Evolutionary conservation across 2,888 invertebrate species (phyloP), one percentile per base, ranked within the genome.

Genomic region (Glomeris marginata): DNA sequence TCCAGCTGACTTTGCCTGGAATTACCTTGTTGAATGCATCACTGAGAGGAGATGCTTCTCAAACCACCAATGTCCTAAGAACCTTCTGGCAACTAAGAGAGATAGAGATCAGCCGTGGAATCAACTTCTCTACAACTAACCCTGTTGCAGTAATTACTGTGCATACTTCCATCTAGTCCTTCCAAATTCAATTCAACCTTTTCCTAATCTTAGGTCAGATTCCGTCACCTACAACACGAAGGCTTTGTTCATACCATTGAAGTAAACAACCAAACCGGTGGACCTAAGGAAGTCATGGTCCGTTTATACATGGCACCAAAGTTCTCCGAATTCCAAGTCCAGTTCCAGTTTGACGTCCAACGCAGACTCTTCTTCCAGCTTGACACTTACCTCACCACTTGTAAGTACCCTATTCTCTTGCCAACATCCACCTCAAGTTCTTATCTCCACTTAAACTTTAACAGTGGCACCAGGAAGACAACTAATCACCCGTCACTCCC

Each of bases 71-170:
- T 41, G 41, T 53, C 34, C 49, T 59, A 20, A 45, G 45, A 15
- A 58, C 59, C 13, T 58, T 54, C 44, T 88, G 86, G 86, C 80
- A 81, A 70, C 77, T 81, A 66, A 81, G 81, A 50, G 79, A 80
- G 45, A 72, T 86, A 56, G 81, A 87, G 61, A 64, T 88, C 36
- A 77, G 80, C 0, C 74, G 84, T 1, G 88, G 88, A 0, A 73
- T 88, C 62, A 86, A 87, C 69, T 87, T 87, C 49, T 56, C 47
- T 36, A 28, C 57, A 6, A 41, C 45, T 10, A 57, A 50, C 16
- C 55, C 61, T 1, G 57, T 63, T 34, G 50, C 53, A 41, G 59
- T 59, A 10, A 52, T 80, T 44, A 8, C 28, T 5, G 3, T 8
- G 8, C 28, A 28, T 28, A 8, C 28, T 28, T 8, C 28, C 4